A percentile compares a stretch with the other conserved stretches of the same genome.
Conservation (phyloP, 2,113 vertebrate genomes). For the Pelobates fuscus region DNA sequence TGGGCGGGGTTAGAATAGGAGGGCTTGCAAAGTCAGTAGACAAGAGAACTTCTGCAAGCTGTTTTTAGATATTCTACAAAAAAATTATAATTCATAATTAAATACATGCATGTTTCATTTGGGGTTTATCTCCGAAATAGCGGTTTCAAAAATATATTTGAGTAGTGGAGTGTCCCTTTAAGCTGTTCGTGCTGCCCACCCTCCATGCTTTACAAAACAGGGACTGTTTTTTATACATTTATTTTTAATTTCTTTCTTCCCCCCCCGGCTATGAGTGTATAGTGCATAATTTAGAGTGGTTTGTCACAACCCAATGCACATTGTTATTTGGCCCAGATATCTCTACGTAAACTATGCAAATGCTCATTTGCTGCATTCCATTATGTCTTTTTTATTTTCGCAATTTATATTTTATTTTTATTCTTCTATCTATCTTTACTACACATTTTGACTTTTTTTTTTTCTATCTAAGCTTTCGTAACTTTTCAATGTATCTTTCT, state of each 20-base stretch:
- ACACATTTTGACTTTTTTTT: not conserved
- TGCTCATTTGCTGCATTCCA: not conserved
- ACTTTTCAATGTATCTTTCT: too few relatives aligned
- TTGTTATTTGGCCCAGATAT: slow-evolving; percentile 3
- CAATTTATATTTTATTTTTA: not conserved
- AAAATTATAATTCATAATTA: too few relatives aligned
- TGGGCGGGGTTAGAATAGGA: too few relatives aligned
- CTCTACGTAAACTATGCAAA: not conserved
- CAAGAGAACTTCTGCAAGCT: too few relatives aligned
- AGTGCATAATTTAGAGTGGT: slow-evolving; percentile 37
- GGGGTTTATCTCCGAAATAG: too few relatives aligned
- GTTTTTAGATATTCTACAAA: too few relatives aligned
- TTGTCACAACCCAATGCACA: slow-evolving; percentile 14
- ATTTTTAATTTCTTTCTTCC: slow-evolving; percentile 20
- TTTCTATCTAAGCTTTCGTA: not conserved
- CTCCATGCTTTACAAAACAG: slow-evolving; percentile 6
- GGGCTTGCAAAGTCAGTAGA: too few relatives aligned
- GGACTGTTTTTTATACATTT: slow-evolving; percentile 10
- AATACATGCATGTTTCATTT: too few relatives aligned
- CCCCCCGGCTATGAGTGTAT: not conserved
- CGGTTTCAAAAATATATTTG: too few relatives aligned
- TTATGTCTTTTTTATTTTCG: slow-evolving; percentile 1
- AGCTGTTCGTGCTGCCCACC: too few relatives aligned
- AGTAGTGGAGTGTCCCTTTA: too few relatives aligned
- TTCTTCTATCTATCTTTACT: not conserved